Base-by-base conservation (phyloP, 2,888 invertebrate species). In the Drosophila kambysellisi region DNA sequence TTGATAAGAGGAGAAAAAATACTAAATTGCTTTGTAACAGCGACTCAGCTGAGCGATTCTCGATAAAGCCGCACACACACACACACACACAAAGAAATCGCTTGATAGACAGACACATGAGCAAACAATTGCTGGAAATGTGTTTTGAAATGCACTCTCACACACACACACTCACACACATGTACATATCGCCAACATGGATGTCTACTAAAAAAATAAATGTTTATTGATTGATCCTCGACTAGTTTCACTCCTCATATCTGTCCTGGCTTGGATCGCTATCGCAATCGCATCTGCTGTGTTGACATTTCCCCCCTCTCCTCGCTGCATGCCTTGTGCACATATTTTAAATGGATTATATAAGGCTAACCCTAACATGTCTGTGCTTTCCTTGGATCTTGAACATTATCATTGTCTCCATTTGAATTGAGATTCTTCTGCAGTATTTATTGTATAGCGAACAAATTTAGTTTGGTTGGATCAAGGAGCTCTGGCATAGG, bases 1-100 rank as follows among this genome's bases (percentile, higher is more conserved):
- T 81, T 77, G 84, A 85, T 85, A 85, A 84, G 83, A 57, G 64
- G 73, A 57, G 58, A 70, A 70, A 30, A 9, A n/a, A 39, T 3
- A 57, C 20, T 50, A 60, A 74, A 74, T 59, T 61, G 63, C 77
- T 83, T 86, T 81, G 83, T 81, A 83, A 78, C 72, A 58, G 37
- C 68, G 48, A 69, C 76, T 70, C 76, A 69, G 76, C 80, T 75
- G 63, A 75, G 69, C 63, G 80, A 64, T 80, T 80, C 77, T 76
- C 70, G 83, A 81, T 82, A 77, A 82, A 81, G 67, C 50, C 65
- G 37, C 51, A 35, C 50, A 37, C 72, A 61, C 51, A 60, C 43
- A 56, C 35, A 65, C 25, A 43, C 15, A 50, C n/a, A 51, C 5
- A 51, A 29, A 37, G 7, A 7, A 46, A 46, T 25, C 43, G 25